Evolutionary conservation across 2,797 vertebrate species (phyloP).

Genomic region (Takifugu ocellatus): DNA sequence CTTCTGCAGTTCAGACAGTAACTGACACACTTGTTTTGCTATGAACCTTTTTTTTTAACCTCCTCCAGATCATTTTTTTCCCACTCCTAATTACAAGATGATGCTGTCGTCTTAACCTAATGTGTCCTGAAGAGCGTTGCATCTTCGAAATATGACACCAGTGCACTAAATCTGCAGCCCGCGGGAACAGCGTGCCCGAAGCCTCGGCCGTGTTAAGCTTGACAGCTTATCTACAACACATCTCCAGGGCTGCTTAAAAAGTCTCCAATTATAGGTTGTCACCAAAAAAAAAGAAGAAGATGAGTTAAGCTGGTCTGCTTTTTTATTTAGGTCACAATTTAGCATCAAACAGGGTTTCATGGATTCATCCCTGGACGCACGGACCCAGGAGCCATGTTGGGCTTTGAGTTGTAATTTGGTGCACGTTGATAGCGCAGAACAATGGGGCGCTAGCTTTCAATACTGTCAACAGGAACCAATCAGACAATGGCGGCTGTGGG

Average conservation of each 20-base stretch:
- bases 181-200: conserved; percentile 32
- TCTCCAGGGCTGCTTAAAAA: conserved; percentile 66
- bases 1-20: conserved; percentile 8
- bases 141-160: conserved; percentile 67
- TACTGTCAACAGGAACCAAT: conserved; percentile 2
- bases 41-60: conserved; percentile 8
- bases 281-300: conserved; percentile 48
- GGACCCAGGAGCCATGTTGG: conserved; percentile 10
- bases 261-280: conserved; percentile 64
- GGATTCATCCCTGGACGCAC: conserved; percentile 12
- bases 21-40: conserved; percentile 14
- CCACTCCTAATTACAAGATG: conserved; percentile 32
- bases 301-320: conserved; percentile 51
- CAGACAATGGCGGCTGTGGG: not conserved
- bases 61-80: conserved; percentile 11
- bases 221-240: conserved; percentile 62
- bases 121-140: conserved; percentile 33
- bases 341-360: conserved; percentile 20
- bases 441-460: not conserved
- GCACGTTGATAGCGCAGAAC: not conserved
- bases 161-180: conserved; percentile 26
- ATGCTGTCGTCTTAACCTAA: conserved; percentile 30
- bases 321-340: conserved; percentile 42
- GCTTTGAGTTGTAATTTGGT: not conserved
- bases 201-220: conserved; percentile 46